A percentile compares a stretch with the other conserved stretches of the same genome.
Evolutionary conservation across 1,140 invertebrate species (phyloP).

Genomic region (Cotesia glomerata): DNA sequence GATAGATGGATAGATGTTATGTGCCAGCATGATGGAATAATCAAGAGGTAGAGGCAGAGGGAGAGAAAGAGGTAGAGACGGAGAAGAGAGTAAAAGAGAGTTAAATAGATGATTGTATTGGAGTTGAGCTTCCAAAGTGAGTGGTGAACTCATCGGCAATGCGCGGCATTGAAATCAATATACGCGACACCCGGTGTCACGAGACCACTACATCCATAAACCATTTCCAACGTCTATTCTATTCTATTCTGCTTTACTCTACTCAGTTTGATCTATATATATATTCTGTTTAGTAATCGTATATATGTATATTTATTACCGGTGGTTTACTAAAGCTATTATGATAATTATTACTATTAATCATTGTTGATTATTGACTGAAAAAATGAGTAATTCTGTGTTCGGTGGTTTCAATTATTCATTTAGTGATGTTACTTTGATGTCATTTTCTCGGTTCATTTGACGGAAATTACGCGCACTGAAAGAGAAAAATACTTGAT

Average conservation of each 20-base stretch:
- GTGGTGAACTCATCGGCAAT: not conserved
- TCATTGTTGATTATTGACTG: slow-evolving; percentile 9
- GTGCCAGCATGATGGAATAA: too few relatives aligned
- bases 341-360: slow-evolving; percentile 14
- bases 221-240: slow-evolving; percentile 3
- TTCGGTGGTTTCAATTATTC: not conserved
- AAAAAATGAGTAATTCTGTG: not conserved
- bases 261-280: not conserved
- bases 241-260: not conserved
- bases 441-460: too few relatives aligned
- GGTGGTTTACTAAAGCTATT: not conserved
- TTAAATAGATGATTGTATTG: not conserved
- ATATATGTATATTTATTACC: slow-evolving; percentile 4
- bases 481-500: too few relatives aligned
- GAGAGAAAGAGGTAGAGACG: not conserved
- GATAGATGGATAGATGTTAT: not conserved
- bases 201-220: slow-evolving; percentile 14
- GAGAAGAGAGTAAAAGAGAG: not conserved
- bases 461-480: too few relatives aligned
- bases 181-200: slow-evolving; percentile 16
- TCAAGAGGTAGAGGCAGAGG: not conserved
- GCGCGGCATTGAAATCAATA: slow-evolving; percentile 33
- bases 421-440: too few relatives aligned
- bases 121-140: not conserved
- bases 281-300: slow-evolving; percentile 1